Conservation (phyloP, 1,140 invertebrate genomes). For the Drosophila carrolli region DNA sequence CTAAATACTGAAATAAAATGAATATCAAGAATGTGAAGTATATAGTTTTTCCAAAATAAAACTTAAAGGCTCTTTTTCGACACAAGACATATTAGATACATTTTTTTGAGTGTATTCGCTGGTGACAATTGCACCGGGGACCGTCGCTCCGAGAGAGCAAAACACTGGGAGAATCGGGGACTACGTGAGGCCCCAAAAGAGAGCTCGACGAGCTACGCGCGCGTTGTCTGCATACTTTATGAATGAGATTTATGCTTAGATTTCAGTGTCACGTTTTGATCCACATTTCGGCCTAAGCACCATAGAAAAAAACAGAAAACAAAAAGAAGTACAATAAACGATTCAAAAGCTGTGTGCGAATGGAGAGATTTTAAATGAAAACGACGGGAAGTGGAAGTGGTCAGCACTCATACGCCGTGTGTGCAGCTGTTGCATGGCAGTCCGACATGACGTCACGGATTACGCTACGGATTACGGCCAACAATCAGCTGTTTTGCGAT, state of each 20-base stretch:
- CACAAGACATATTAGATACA: neutral
- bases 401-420: slow-evolving; percentile 42
- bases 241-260: slow-evolving; percentile 78
- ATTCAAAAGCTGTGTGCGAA: slow-evolving; percentile 8
- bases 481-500: neutral
- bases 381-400: slow-evolving; percentile 43
- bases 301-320: slow-evolving; percentile 7
- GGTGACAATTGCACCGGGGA: slow-evolving; percentile 30
- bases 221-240: slow-evolving; percentile 66
- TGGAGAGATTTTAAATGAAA: slow-evolving; percentile 6
- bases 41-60: no score
- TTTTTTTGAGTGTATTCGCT: neutral
- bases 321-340: slow-evolving; percentile 9
- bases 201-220: slow-evolving; percentile 5
- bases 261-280: slow-evolving; percentile 81
- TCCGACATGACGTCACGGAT: slow-evolving; percentile 21
- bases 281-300: slow-evolving; percentile 58
- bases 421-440: slow-evolving; percentile 32
- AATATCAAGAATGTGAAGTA: no score
- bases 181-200: slow-evolving; percentile 5
- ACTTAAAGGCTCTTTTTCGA: neutral
- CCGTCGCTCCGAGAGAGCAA: slow-evolving; percentile 1
- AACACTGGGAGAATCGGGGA: slow-evolving; percentile 1
- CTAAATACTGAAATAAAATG: no score
- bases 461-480: neutral